Evolutionary conservation across 2,113 vertebrate genomes (phyloP).

Genomic region (Progne subis): DNA sequence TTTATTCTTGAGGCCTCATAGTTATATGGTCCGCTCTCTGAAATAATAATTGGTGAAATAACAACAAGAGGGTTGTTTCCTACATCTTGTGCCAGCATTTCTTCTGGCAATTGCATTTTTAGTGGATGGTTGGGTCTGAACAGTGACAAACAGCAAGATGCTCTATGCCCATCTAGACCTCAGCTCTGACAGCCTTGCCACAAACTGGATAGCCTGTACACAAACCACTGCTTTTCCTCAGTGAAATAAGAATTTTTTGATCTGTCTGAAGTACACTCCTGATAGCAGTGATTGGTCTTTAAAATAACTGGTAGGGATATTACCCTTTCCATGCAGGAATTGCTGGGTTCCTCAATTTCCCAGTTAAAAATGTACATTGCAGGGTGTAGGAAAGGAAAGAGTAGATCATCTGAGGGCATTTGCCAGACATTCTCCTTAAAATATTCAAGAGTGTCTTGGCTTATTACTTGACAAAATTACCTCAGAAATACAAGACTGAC

Average conservation of each 20-base stretch:
- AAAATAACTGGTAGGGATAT: background rate
- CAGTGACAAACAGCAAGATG: background rate
- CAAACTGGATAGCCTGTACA: background rate
- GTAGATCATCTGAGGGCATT: background rate
- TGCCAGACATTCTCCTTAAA: background rate
- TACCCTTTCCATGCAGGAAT: background rate
- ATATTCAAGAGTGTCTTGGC: background rate
- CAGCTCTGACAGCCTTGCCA: background rate
- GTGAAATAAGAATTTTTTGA: background rate
- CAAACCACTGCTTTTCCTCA: background rate
- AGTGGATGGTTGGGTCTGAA: background rate
- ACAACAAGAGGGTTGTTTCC: background rate
- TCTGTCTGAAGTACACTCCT: background rate
- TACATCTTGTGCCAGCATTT: background rate
- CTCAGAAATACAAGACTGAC: background rate
- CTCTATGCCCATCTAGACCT: background rate
- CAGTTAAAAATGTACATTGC: background rate
- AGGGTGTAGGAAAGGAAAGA: background rate
- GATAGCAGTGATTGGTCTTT: background rate
- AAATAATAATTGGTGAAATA: background rate
- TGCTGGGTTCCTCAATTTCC: background rate
- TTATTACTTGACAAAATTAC: background rate
- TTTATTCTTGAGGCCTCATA: background rate
- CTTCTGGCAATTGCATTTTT: background rate
- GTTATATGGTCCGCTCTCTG: background rate